Evolutionary conservation across 2,113 vertebrate genomes (phyloP), one percentile per base, ranked within the genome.

Genomic region (Neolamprologus caudopunctatus): DNA sequence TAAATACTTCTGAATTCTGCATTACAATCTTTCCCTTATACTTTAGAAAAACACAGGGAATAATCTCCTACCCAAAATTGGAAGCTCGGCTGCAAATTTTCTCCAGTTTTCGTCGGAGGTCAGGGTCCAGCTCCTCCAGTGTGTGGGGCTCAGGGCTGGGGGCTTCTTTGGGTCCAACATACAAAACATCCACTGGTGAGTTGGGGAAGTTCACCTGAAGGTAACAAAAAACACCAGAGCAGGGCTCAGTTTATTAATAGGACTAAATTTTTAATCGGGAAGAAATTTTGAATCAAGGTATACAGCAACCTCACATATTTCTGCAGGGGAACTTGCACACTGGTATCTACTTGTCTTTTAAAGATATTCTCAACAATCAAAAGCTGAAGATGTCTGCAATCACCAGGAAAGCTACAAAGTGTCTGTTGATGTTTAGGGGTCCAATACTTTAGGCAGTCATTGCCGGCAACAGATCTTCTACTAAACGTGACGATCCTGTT

Each of bases 171-270:
- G 98, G 98, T 86, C 95, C 96, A 84, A 97, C 97, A 85, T 99
- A 99, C 80, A 98, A 94, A 90, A 98, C 96, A 75, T 98, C 97
- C 94, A 97, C 95, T 5, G 94, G 7, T 33, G 97, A 96, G 75
- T 91, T 96, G 54, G 98, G 98, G 42, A 99, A 99, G 81, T 99
- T 98, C 95, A 99, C 97, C 99, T 99, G 91, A 84, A 4, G 16
- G 45, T 4, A 45, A 79, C 10, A 85, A 9, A 7, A 66, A 24
- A 83, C 4, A 84, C 28, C 35, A 45, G 24, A 19, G 9, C 6
- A n/a, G 26, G n/a, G 2, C 71, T 61, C 13, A 63, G n/a, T 24
- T 63, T 68, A 47, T 51, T 73, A 28, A 13, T 42, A n/a, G 57
- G n/a, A 51, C 5, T 33, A 5, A 47, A 42, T 7, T 73, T 37